These are phyloP conservation scores for Plestiodon gilberti DNA, from an alignment of 2,113 vertebrate genomes.

Conservation along the genomic window DNA sequence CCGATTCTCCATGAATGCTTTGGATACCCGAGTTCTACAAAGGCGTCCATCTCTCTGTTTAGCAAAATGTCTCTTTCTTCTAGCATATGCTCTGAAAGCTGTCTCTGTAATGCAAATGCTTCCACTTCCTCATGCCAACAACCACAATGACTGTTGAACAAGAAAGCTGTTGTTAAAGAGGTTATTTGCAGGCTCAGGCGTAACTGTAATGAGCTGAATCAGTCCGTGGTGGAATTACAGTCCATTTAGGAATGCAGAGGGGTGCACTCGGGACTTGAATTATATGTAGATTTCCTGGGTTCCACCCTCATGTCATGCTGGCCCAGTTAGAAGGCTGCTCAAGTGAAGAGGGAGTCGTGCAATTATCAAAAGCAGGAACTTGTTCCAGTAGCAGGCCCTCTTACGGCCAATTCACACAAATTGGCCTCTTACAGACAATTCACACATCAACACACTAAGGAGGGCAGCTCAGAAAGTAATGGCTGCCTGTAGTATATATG, in stretches of 20 bases:
- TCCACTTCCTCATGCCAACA: constrained; percentile 39
- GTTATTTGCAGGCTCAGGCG: constrained; percentile 21
- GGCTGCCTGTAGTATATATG: constrained; percentile 25
- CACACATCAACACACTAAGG: constrained; percentile 11
- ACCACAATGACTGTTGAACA: not conserved
- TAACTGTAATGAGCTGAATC: constrained; percentile 49
- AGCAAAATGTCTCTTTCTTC: constrained; percentile 24
- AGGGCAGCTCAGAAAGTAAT: constrained; percentile 30
- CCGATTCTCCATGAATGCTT: not conserved
- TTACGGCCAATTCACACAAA: constrained; percentile 1
- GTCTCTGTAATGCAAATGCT: not conserved
- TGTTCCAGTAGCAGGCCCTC: not conserved
- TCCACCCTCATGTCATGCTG: constrained; percentile 22
- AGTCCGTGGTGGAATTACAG: constrained; percentile 48
- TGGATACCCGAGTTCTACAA: not conserved
- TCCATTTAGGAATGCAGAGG: constrained; percentile 31
- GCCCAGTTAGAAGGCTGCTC: not conserved
- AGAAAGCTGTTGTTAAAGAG: constrained; percentile 29
- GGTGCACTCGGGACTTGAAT: constrained; percentile 1
- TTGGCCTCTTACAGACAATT: not conserved
- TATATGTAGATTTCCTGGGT: constrained; percentile 20
- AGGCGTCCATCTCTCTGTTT: constrained; percentile 15
- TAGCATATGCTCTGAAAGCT: constrained; percentile 17
- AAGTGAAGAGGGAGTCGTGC: not conserved
- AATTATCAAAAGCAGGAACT: not conserved